Percentiles rank a stretch among this genome's conserved stretches.
phyloP scores from a whole-genome alignment of 2,113 vertebrate genomes.

The Phyllostomus hastatus region DNA sequence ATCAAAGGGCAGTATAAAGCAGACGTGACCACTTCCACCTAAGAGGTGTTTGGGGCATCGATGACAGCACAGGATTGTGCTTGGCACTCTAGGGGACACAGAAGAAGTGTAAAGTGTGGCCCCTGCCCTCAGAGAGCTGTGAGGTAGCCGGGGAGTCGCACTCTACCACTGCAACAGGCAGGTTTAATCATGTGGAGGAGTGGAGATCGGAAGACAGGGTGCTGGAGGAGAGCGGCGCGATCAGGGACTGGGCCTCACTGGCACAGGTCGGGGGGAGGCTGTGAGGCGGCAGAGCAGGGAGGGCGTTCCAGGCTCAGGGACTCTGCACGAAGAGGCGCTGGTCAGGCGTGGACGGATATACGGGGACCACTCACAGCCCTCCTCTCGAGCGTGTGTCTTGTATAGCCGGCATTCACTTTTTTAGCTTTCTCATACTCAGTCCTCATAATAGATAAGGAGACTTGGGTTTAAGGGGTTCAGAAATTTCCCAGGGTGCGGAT shows the following conservation, averaged over 20 bases:
- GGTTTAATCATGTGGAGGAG: background rate
- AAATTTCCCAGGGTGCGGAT: background rate
- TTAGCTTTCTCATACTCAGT: background rate
- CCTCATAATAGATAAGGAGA: background rate
- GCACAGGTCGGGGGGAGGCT: no score
- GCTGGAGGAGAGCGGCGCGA: background rate
- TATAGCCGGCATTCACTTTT: no score
- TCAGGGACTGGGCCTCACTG: background rate
- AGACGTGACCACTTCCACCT: background rate
- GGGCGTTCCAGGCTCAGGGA: rapidly evolving
- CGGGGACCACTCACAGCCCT: background rate
- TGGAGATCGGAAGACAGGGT: rapidly evolving
- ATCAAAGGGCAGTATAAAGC: background rate
- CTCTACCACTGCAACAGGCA: background rate
- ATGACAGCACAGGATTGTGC: no score
- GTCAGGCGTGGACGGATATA: rapidly evolving
- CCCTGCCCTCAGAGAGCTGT: background rate
- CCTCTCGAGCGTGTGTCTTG: background rate
- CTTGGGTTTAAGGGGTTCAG: background rate
- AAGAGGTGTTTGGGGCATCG: background rate
- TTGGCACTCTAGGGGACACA: background rate
- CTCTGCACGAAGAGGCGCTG: background rate
- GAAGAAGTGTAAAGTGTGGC: background rate
- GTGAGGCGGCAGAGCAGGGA: background rate
- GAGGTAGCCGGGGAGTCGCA: background rate